These are phyloP conservation scores for Pelosia muscerda DNA, from an alignment of 2,888 invertebrate species.

Conservation along the genomic window DNA sequence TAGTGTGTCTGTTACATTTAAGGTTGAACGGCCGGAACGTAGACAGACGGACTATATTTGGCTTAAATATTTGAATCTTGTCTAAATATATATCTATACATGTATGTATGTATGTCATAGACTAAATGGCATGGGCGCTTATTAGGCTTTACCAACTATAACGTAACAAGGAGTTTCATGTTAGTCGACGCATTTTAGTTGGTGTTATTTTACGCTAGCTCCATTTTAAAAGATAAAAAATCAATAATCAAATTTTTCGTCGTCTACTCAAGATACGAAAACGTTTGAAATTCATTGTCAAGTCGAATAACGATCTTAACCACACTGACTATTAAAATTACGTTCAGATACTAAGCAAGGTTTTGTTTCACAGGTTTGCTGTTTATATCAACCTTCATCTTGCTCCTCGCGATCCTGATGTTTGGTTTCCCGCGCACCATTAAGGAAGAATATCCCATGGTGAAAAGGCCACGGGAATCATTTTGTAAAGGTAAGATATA, in stretches of 20 bases:
- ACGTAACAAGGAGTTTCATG: too few species aligned
- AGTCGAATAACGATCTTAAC: too few species aligned
- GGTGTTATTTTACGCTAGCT: too few species aligned
- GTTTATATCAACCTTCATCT: conserved; percentile 93
- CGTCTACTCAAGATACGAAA: too few species aligned
- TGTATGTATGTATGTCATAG: neutral
- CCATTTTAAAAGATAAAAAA: too few species aligned
- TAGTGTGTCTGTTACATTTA: conserved; percentile 15
- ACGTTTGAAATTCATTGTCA: too few species aligned
- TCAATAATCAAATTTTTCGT: too few species aligned
- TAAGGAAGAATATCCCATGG: conserved; percentile 79
- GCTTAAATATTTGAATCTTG: neutral
- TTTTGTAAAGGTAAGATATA: conserved; percentile 88
- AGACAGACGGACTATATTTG: conserved; percentile 9
- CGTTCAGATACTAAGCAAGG: neutral
- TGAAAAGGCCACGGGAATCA: conserved; percentile 79
- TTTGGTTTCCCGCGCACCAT: conserved; percentile 96
- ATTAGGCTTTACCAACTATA: too few species aligned
- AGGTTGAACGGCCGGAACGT: conserved; percentile 37
- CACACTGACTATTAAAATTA: neutral
- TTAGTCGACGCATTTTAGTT: too few species aligned
- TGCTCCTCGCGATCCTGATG: conserved; percentile 95
- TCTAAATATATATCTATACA: neutral
- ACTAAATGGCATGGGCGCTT: too few species aligned
- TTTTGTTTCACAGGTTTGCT: conserved; percentile 89